Base-by-base conservation (phyloP, 2,888 invertebrate genomes). In the Nesidiocoris tenuis region DNA sequence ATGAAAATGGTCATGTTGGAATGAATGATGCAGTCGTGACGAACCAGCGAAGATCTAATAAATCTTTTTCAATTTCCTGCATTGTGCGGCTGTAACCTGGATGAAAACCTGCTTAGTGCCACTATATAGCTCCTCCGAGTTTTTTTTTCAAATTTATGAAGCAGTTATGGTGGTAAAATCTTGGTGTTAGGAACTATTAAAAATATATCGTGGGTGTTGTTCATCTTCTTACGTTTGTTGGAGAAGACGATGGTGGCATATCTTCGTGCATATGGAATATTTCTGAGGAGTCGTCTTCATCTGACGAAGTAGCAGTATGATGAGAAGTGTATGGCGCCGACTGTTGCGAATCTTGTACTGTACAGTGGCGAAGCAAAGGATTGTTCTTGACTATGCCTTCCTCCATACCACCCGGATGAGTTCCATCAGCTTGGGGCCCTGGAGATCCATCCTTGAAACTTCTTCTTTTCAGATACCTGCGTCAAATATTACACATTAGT, bases 301-400 rank as follows among this genome's bases (percentile, higher is more conserved):
- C 91, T 0, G 90, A 90, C 79, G 88, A 89, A 80, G 87, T 88
- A 86, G 87, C 86, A 61, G 56, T 24, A 1, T 21, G 54, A 21
- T 54, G 63, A 39, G 39, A 39, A 1, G 17, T 25, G 18, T 63
- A 23, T 9, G 57, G 25, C 21, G 18, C 54, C 12, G 61, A 85
- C 83, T 74, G 87, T 84, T 80, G 70, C 2, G 63, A 24, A 74
- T 87, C 87, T 39, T 83, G 82, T 7, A 12, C 39, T 3, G 39
- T 7, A 81, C 72, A 84, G 75, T 91, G 86, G 17, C 82, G 85
- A 19, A 91, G 82, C 12, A 91, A 82, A 0, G 93, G 93, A 84
- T 94, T 94, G 81, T 87, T 94, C 83, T 94, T 94, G 0, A 94
- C 85, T 1, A 92, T 84, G 5, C 91, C 91, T 80, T 90, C 88